Evolutionary conservation across 2,888 invertebrate species (phyloP).

Genomic region (Pheosia tremula): DNA sequence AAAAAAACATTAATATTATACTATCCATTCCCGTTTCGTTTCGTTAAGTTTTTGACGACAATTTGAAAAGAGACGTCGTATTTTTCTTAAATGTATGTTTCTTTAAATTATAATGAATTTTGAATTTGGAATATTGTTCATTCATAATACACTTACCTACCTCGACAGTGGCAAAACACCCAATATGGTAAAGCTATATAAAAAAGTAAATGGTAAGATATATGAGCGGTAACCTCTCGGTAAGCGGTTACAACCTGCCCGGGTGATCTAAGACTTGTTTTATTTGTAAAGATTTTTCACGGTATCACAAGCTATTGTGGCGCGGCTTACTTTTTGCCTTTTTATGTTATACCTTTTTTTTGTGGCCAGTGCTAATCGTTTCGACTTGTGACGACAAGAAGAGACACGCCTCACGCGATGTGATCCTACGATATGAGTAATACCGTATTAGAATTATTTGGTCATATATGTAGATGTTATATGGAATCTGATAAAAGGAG

Average conservation of each 20-base stretch:
- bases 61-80: too few relatives aligned
- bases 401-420: conserved; percentile 60
- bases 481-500: background rate
- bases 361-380: conserved; percentile 59
- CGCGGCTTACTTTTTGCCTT: conserved; percentile 44
- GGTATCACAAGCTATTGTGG: conserved; percentile 64
- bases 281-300: conserved; percentile 72
- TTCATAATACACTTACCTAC: too few relatives aligned
- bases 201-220: conserved; percentile 4
- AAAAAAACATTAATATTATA: too few relatives aligned
- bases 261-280: conserved; percentile 48
- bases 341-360: conserved; percentile 48
- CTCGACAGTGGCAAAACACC: too few relatives aligned
- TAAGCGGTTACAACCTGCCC: conserved; percentile 42
- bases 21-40: too few relatives aligned
- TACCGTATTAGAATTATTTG: conserved; percentile 24
- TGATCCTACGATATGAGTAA: conserved; percentile 16
- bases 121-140: too few relatives aligned
- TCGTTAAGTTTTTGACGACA: too few relatives aligned
- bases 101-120: too few relatives aligned
- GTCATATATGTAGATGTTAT: background rate
- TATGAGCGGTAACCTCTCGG: conserved; percentile 33
- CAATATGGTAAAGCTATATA: too few relatives aligned
- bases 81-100: too few relatives aligned
- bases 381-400: conserved; percentile 72